These are phyloP conservation scores for Protaetia brevitarsis DNA, from an alignment of 1,140 invertebrate species.

Conservation along the genomic window DNA sequence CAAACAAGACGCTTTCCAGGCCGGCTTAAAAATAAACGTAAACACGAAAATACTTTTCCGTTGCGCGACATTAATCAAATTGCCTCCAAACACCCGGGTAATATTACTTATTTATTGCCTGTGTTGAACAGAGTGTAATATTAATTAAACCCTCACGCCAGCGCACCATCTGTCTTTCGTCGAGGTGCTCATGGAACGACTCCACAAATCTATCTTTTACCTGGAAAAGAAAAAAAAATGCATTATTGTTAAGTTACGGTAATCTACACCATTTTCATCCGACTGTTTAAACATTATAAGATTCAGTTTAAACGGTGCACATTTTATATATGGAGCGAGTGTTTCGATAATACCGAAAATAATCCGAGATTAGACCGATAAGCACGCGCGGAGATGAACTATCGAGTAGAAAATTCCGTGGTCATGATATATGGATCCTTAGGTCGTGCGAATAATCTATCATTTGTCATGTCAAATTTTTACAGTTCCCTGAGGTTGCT, in stretches of 20 bases:
- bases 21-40: slow-evolving; percentile 6
- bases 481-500: slow-evolving; percentile 3
- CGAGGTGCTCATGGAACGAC: background rate
- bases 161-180: slow-evolving; percentile 24
- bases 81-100: slow-evolving; percentile 13
- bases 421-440: slow-evolving; percentile 16
- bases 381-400: background rate
- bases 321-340: too few relatives aligned
- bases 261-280: too few relatives aligned
- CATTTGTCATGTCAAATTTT: slow-evolving; percentile 13
- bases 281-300: too few relatives aligned
- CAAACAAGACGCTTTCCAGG: too few relatives aligned
- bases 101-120: slow-evolving; percentile 27
- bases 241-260: background rate
- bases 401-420: slow-evolving; percentile 12
- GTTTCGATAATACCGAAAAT: background rate
- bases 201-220: slow-evolving; percentile 15
- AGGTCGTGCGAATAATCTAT: background rate
- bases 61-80: slow-evolving; percentile 16
- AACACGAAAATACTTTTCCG: slow-evolving; percentile 24
- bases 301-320: too few relatives aligned
- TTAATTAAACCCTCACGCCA: slow-evolving; percentile 25
- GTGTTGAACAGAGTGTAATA: slow-evolving; percentile 23
- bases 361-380: background rate
- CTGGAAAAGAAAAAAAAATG: slow-evolving; percentile 20